Conservation (phyloP, 2,113 vertebrate species). For the Entosphenus tridentatus region DNA sequence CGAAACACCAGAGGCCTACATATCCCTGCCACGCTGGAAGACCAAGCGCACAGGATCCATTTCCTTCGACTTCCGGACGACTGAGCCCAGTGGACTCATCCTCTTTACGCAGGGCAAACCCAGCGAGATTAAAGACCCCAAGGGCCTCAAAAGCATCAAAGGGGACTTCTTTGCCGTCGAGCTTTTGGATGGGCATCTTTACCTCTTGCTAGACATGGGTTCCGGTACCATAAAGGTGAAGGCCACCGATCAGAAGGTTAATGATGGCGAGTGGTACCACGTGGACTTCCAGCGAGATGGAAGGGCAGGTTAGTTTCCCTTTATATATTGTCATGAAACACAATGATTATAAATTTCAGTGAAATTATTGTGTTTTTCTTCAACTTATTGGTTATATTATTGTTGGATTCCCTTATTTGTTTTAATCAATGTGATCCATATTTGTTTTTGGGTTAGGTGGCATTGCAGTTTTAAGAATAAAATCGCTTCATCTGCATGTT, state of each 20-base stretch:
- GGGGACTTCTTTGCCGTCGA: constrained; percentile 94
- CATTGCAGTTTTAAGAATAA: too few species aligned
- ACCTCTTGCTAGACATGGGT: constrained; percentile 81
- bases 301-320: constrained; percentile 48
- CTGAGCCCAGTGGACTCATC: constrained; percentile 75
- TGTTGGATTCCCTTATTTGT: constrained; percentile 2
- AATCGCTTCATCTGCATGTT: too few species aligned
- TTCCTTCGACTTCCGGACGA: constrained; percentile 85
- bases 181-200: constrained; percentile 67
- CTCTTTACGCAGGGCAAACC: constrained; percentile 82
- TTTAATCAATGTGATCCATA: not conserved
- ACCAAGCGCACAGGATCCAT: constrained; percentile 90
- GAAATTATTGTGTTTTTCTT: not conserved
- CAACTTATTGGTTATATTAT: constrained; percentile 18
- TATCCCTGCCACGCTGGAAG: constrained; percentile 87
- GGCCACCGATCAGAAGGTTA: constrained; percentile 78
- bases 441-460: too few species aligned
- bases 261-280: constrained; percentile 80
- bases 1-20: constrained; percentile 69
- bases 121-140: constrained; percentile 52
- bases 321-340: constrained; percentile 9
- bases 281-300: constrained; percentile 93
- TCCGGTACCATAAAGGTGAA: constrained; percentile 93
- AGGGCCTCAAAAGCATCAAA: constrained; percentile 76
- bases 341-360: too few species aligned